A percentile compares a stretch with the other conserved stretches of the same genome.
phyloP scores from a whole-genome alignment of 2,113 vertebrate species.

The Cryptomyrus ogoouensis region DNA sequence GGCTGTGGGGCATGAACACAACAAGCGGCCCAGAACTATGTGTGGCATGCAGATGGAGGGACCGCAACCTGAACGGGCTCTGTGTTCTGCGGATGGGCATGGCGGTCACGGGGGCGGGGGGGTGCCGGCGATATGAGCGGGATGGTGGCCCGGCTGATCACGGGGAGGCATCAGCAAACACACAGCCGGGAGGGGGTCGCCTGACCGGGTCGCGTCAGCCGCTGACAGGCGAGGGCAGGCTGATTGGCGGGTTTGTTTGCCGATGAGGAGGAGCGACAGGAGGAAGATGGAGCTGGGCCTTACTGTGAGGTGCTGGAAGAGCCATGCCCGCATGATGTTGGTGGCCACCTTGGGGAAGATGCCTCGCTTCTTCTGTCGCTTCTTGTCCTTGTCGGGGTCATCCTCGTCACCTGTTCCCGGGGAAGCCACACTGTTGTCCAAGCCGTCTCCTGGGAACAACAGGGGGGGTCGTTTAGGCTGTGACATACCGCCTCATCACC shows the following conservation, averaged over 20 bases:
- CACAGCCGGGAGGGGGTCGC: constrained; percentile 44
- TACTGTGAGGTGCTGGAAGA: constrained; percentile 99
- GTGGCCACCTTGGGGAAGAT: constrained; percentile 99
- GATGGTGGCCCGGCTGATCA: neutral
- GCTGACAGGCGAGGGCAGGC: constrained; percentile 53
- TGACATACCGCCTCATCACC: neutral
- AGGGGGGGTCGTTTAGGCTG: constrained; percentile 55
- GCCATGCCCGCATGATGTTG: constrained; percentile 99
- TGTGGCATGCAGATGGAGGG: neutral
- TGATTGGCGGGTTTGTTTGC: constrained; percentile 33
- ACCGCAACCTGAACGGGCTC: neutral
- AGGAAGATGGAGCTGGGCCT: constrained; percentile 40
- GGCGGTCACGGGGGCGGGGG: neutral
- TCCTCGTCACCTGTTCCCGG: constrained; percentile 97
- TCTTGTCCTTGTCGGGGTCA: constrained; percentile 98
- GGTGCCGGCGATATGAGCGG: neutral
- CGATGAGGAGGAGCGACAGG: neutral
- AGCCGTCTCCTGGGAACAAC: constrained; percentile 79
- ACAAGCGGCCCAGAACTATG: neutral
- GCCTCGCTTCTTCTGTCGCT: constrained; percentile 97
- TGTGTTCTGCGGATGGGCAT: neutral
- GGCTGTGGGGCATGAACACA: neutral
- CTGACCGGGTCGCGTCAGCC: constrained; percentile 49
- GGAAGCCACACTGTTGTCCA: constrained; percentile 99
- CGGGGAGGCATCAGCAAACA: constrained; percentile 38